phyloP scores from a whole-genome alignment of 1,140 invertebrate genomes.

The Odontomachus brunneus region DNA sequence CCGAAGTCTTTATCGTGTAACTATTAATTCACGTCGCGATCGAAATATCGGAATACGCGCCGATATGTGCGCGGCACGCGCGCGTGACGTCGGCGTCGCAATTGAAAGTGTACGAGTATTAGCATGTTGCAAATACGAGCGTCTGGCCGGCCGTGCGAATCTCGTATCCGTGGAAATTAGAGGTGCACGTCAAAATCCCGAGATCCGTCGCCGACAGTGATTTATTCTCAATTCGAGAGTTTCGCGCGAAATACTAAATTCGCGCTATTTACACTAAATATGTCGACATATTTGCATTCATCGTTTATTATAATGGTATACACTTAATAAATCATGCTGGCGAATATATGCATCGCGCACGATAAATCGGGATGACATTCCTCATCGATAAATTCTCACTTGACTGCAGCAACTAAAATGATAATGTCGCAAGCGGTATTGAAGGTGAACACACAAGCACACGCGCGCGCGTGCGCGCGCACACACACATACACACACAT shows the following conservation, averaged over 20 bases:
- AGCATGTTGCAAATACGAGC: neutral
- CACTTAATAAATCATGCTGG: conserved; percentile 16
- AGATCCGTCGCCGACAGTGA: conserved; percentile 8
- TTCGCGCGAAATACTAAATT: neutral
- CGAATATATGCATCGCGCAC: neutral
- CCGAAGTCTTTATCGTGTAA: neutral
- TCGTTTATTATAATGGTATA: conserved; percentile 29
- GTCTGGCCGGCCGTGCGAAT: neutral
- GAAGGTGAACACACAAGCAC: neutral
- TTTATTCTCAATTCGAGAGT: neutral
- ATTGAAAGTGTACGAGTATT: conserved; percentile 14
- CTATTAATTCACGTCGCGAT: neutral
- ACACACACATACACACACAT: no score
- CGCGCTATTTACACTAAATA: neutral
- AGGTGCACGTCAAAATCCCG: no score
- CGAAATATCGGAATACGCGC: no score
- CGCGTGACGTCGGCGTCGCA: neutral
- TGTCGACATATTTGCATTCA: conserved; percentile 27
- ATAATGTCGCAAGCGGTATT: neutral
- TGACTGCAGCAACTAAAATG: neutral
- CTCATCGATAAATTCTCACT: conserved; percentile 22
- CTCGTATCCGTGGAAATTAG: neutral
- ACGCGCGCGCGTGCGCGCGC: no score
- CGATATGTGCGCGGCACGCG: neutral
- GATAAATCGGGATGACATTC: conserved; percentile 20